These are phyloP conservation scores for Drosophila fulvimacula DNA, from an alignment of 2,888 invertebrate genomes.

Conservation along the genomic window DNA sequence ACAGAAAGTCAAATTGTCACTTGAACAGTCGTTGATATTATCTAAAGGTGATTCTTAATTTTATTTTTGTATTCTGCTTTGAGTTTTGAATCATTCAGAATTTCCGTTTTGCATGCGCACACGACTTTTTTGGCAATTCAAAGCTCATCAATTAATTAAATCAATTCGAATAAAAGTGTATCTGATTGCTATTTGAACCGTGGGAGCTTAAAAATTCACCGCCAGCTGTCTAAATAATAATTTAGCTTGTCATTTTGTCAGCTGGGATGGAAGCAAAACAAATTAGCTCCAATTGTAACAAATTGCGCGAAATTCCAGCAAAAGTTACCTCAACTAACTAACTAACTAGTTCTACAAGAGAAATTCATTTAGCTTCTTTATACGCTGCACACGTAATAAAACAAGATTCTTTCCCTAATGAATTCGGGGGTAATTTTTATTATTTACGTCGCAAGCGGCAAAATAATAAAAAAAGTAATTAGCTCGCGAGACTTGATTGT, in stretches of 20 bases:
- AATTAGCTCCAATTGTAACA: constrained; percentile 51
- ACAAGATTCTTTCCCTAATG: constrained; percentile 35
- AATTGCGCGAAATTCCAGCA: constrained; percentile 44
- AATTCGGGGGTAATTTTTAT: constrained; percentile 21
- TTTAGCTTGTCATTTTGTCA: constrained; percentile 52
- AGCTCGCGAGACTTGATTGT: constrained; percentile 35
- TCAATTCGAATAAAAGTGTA: constrained; percentile 60
- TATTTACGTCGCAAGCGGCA: constrained; percentile 25
- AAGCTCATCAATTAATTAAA: constrained; percentile 64
- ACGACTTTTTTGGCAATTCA: constrained; percentile 51
- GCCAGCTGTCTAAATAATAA: constrained; percentile 49
- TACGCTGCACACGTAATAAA: constrained; percentile 19
- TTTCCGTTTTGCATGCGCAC: constrained; percentile 54
- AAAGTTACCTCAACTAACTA: constrained; percentile 34
- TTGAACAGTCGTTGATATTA: constrained; percentile 40
- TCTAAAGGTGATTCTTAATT: constrained; percentile 33
- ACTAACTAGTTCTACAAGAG: constrained; percentile 55
- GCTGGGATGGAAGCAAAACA: constrained; percentile 39
- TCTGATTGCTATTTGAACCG: constrained; percentile 59
- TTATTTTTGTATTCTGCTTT: constrained; percentile 14
- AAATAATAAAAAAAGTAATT: constrained; percentile 38
- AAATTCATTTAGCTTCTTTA: constrained; percentile 28
- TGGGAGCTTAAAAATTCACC: constrained; percentile 58
- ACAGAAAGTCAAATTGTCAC: constrained; percentile 6
- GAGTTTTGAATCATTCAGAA: constrained; percentile 60